Base-by-base conservation (phyloP, 2,113 vertebrate species). In the Delphinapterus leucas region DNA sequence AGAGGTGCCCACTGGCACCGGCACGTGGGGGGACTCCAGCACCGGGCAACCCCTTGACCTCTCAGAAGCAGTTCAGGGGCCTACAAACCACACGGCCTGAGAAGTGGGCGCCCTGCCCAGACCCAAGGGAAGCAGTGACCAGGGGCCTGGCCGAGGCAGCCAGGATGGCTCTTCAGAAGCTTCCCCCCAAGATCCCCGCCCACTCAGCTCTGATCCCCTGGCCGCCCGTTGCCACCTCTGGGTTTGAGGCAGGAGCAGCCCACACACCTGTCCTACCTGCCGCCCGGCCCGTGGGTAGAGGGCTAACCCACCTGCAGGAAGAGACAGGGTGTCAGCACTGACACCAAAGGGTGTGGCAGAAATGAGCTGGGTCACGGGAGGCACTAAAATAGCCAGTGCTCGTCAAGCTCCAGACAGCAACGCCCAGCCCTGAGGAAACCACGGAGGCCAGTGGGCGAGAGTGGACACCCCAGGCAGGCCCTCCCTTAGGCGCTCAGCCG, bases 201-300 rank as follows among this genome's bases (percentile, higher is more conserved):
- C 85, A 4, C 31, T 9, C 81, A 55, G 44, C 49, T 49, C 41
- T 20, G 20, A 31, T 13, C 53, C 61, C 28, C 13, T 11, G 33
- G 6, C 20, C 0, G 0, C 18, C 58, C 11, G 5, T 38, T 12
- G 0, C 60, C n/a, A 8, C 61, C 26, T 15, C 14, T 15, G 61
- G 38, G 28, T 33, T 12, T 44, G 7, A 60, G 14, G 9, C 2
- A 25, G n/a, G 38, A 53, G 17, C 7, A 0, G 15, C 33, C 8
- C 23, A 14, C 58, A 63, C 6, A 0, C 31, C 83, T 1, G 26
- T 25, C 3, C 44, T 15, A 1, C 67, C 71, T 41, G 41, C 83
- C 26, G 23, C 68, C 79, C 26, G 12, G 71, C 61, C 28, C 4
- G 58, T 3, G 25, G 60, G 18, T 6, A n/a, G 44, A 70, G 23